Evolutionary conservation across 2,888 invertebrate genomes (phyloP).

Genomic region (Catocala fraxini): DNA sequence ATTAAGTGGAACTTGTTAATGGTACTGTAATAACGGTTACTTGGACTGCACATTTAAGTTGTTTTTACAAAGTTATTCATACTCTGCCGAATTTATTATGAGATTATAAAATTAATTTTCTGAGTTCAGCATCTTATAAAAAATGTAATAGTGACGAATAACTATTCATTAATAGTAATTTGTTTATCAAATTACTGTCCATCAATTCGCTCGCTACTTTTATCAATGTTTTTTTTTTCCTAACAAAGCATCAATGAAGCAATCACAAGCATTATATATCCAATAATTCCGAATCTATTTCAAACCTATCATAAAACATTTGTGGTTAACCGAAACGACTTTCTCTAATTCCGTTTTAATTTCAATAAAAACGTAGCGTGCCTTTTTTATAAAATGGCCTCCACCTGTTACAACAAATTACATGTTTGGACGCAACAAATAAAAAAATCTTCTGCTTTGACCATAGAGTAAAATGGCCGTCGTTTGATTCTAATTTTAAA

Average conservation of each 20-base stretch:
- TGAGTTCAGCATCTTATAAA: too few species aligned
- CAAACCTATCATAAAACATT: slow-evolving; percentile 62
- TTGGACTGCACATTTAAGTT: too few species aligned
- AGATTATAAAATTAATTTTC: too few species aligned
- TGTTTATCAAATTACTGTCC: slow-evolving; percentile 1
- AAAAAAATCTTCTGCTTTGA: slow-evolving; percentile 40
- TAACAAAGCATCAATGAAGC: slow-evolving; percentile 42
- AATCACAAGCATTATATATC: slow-evolving; percentile 41
- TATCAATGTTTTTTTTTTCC: slow-evolving; percentile 34
- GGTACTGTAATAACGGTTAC: not conserved
- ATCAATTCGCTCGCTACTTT: slow-evolving; percentile 27
- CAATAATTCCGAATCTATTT: slow-evolving; percentile 49
- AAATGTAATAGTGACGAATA: too few species aligned
- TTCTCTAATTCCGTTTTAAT: slow-evolving; percentile 78
- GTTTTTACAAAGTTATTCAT: too few species aligned
- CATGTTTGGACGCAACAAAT: slow-evolving; percentile 45
- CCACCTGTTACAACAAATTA: slow-evolving; percentile 75
- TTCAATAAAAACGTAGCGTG: slow-evolving; percentile 64
- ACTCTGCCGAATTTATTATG: too few species aligned
- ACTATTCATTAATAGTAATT: not conserved
- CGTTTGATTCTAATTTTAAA: slow-evolving; percentile 36
- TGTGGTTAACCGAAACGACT: slow-evolving; percentile 75
- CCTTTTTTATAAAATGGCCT: slow-evolving; percentile 54
- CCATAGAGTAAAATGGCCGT: slow-evolving; percentile 41
- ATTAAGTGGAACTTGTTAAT: slow-evolving; percentile 12